These are phyloP conservation scores for Aleiodes testaceus DNA, from an alignment of 2,888 invertebrate genomes.

Conservation along the genomic window DNA sequence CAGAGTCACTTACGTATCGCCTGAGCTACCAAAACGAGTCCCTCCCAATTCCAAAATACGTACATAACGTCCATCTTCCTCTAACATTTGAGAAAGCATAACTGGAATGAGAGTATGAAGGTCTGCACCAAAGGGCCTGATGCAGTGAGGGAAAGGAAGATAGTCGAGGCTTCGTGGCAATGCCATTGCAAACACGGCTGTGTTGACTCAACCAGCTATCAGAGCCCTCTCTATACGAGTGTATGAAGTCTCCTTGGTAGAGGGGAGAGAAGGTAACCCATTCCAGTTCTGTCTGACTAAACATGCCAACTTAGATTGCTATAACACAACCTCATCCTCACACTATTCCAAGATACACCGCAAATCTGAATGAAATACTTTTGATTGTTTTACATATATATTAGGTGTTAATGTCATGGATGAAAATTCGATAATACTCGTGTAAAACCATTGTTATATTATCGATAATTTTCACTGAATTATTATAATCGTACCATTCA, in stretches of 20 bases:
- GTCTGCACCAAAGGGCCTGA: conserved; percentile 37
- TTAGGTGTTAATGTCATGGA: background rate
- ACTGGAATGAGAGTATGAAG: conserved; percentile 46
- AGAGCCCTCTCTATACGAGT: conserved; percentile 54
- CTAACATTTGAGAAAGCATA: conserved; percentile 11
- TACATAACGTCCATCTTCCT: conserved; percentile 32
- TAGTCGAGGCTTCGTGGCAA: conserved; percentile 52
- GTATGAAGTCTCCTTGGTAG: conserved; percentile 23
- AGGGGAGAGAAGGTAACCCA: conserved; percentile 24
- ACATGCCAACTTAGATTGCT: conserved; percentile 68
- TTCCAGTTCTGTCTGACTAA: conserved; percentile 64
- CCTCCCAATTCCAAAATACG: conserved; percentile 10
- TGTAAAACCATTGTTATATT: background rate
- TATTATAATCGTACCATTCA: conserved; percentile 19
- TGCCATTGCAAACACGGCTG: conserved; percentile 58
- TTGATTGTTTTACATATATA: background rate
- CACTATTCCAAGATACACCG: conserved; percentile 4
- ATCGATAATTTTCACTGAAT: background rate
- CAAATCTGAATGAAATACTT: background rate
- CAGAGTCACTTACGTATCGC: conserved; percentile 32
- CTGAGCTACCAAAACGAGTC: conserved; percentile 33
- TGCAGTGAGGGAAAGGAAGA: conserved; percentile 49
- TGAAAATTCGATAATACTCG: too few relatives aligned
- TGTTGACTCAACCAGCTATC: conserved; percentile 67
- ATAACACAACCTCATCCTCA: conserved; percentile 53